Evolutionary conservation across 2,113 vertebrate species (phyloP).

Genomic region (Sinocyclocheilus anshuiensis): DNA sequence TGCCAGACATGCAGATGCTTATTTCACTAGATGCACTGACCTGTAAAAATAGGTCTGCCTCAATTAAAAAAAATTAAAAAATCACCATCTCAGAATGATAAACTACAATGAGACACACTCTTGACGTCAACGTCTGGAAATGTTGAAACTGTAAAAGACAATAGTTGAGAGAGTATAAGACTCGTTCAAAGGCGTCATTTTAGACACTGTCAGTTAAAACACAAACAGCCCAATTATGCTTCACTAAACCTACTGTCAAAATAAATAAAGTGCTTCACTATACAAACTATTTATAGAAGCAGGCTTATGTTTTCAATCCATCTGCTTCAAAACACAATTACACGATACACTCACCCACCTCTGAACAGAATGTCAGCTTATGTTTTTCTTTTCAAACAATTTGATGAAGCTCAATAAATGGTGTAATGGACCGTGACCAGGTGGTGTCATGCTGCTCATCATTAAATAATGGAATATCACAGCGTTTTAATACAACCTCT

Average conservation of each 20-base stretch:
- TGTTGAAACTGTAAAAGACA: background rate
- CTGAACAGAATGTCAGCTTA: constrained; percentile 31
- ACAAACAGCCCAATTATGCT: background rate
- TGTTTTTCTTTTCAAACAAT: constrained; percentile 41
- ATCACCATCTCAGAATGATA: background rate
- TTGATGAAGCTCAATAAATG: constrained; percentile 25
- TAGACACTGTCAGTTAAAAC: constrained; percentile 3
- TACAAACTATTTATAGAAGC: constrained; percentile 21
- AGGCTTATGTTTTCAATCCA: constrained; percentile 28
- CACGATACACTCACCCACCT: constrained; percentile 36
- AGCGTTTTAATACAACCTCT: constrained; percentile 36
- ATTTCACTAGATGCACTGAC: background rate
- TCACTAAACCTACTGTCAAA: constrained; percentile 8
- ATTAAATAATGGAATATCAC: constrained; percentile 50
- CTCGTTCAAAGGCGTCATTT: background rate
- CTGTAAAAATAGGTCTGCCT: background rate
- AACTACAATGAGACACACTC: background rate
- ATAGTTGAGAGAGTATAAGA: background rate
- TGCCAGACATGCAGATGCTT: constrained; percentile 30
- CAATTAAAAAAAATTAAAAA: background rate
- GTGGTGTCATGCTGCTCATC: constrained; percentile 30
- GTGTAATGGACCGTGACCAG: constrained; percentile 48
- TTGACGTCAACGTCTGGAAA: background rate
- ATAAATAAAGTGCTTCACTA: constrained; percentile 14
- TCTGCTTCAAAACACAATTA: constrained; percentile 52